Base-by-base conservation (phyloP, 1,140 invertebrate genomes). In the Drosophila takahashii region DNA sequence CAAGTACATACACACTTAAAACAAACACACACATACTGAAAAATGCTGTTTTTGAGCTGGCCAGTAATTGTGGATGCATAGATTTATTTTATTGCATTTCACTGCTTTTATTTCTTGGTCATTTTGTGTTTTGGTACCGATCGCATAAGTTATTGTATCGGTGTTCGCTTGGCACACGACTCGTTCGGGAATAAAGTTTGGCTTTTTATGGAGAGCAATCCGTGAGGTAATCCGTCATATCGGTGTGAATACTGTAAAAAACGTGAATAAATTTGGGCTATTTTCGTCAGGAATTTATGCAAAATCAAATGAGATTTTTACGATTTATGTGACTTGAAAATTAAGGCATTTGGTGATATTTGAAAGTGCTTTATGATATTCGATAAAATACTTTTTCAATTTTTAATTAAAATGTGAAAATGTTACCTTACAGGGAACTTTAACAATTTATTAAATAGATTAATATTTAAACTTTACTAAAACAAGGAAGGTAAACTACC, bases 1-100 rank as follows among this genome's bases (percentile, higher is more conserved):
- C 34, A 52, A 22, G 58, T 16, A 34, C 37, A 67, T 56, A 65
- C 34, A 64, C 39, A 39, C 22, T 22, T 22, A 22, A 22, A 22
- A 16, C 39, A 27, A 8, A 42, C 42, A 64, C 36, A 59, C 47
- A 32, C 39, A 29, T 18, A 72, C 32, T 50, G 27, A 45, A 64
- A 56, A 67, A 72, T 77, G 77, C 77, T 73, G 69, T 61, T 79
- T 42, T 61, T 34, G 47, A 32, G 48, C 69, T 11, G 32, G 18
- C 45, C 37, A 58, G 50, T 26, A 52, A 60, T 34, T 59, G 57
- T 37, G 59, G 66, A 44, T 64, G 62, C 44, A 45, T 64, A 75
- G 52, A 57, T 47, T 64, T 75, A 34, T 50, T 70, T 69, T 57
- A 66, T 66, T 67, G 50, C 66, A 69, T 59, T 71, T 66, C 44